Base-by-base conservation (phyloP, 2,797 vertebrate genomes). In the Lagocephalus sceleratus region DNA sequence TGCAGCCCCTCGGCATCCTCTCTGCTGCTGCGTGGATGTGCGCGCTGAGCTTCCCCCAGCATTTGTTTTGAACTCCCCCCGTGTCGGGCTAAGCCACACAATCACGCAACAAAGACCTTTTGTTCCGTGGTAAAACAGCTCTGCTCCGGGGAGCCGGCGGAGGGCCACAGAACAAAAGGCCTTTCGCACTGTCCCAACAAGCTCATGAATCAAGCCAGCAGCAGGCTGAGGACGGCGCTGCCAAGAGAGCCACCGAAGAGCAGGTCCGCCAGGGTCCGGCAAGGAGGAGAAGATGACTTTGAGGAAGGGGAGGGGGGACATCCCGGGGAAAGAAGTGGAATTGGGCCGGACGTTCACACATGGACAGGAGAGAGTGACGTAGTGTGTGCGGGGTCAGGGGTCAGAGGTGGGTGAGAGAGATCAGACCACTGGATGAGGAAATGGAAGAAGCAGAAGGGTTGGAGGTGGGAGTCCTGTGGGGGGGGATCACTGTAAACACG, bases 151-250 rank as follows among this genome's bases (percentile, higher is more conserved):
- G 81, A 85, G 67, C 75, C 85, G 73, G 71, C 82, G 66, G 83
- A 75, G 71, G 78, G 81, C 85, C 86, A 86, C 86, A 76, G n/a
- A 85, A 88, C 86, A 87, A 84, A 84, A 78, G 66, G 75, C 73
- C 80, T 78, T 67, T 84, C n/a, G 85, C 80, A 86, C 71, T 73
- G 73, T 85, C 82, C 83, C 78, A 82, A 74, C 76, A 69, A 71
- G 80, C 68, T 70, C 66, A 61, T 81, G 71, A 81, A 81, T 85
- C 71, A 68, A 63, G 54, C 59, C 65, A 63, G 61, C 68, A 23
- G 66, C 43, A 57, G 21, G 60, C 58, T n/a, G n/a, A n/a, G n/a
- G n/a, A n/a, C n/a, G n/a, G n/a, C n/a, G n/a, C n/a, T 81, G 74
- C 81, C 79, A 86, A 76, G 71, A 58, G 62, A 66, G 76, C 47